Evolutionary conservation across 2,888 invertebrate genomes (phyloP).

Genomic region (Drosophila rellima): DNA sequence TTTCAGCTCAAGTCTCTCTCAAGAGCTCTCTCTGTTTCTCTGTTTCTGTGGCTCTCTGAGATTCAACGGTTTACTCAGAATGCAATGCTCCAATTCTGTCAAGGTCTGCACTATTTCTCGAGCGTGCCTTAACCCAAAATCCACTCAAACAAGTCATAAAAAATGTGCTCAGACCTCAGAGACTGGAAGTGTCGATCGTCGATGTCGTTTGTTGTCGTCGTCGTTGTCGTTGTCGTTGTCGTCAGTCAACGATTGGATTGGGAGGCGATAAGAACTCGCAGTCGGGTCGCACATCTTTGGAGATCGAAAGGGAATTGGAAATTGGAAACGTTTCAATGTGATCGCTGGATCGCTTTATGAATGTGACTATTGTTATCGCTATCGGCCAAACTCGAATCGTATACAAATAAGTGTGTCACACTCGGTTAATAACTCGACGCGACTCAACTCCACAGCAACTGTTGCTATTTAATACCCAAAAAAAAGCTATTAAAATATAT

Average conservation of each 20-base stretch:
- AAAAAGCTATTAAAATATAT: conserved; percentile 20
- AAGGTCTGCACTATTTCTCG: conserved; percentile 54
- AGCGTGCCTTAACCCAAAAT: conserved; percentile 27
- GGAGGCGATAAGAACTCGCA: conserved; percentile 69
- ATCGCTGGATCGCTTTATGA: conserved; percentile 9
- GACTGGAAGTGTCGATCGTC: conserved; percentile 35
- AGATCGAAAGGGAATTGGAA: conserved; percentile 40
- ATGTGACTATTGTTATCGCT: conserved; percentile 61
- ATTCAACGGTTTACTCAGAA: conserved; percentile 17
- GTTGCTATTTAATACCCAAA: conserved; percentile 2
- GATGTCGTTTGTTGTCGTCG: conserved; percentile 23
- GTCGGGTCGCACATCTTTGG: conserved; percentile 33
- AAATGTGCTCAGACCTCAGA: conserved; percentile 38
- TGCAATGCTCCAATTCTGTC: conserved; percentile 39
- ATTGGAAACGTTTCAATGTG: conserved; percentile 36
- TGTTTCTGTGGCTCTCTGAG: background rate
- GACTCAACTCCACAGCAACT: conserved; percentile 2
- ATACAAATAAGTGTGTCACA: conserved; percentile 48
- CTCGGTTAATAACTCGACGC: conserved; percentile 2
- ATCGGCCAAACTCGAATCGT: conserved; percentile 18
- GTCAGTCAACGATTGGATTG: conserved; percentile 72
- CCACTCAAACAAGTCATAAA: conserved; percentile 48
- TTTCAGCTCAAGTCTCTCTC: conserved; percentile 27
- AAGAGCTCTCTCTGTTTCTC: conserved; percentile 1
- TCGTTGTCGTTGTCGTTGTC: conserved; percentile 29